phyloP scores from a whole-genome alignment of 1,140 invertebrate species.

The Philaenus spumarius region DNA sequence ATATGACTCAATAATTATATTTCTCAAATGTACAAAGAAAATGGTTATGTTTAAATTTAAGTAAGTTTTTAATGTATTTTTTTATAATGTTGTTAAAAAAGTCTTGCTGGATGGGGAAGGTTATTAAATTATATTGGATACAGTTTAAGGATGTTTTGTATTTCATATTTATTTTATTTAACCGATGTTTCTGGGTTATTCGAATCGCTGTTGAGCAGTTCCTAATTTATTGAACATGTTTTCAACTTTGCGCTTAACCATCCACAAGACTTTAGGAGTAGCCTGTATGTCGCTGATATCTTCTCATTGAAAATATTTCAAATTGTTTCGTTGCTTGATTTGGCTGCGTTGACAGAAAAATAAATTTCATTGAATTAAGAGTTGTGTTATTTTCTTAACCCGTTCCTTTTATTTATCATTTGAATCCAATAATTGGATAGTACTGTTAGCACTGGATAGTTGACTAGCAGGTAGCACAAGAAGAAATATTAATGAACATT shows the following conservation, averaged over 20 bases:
- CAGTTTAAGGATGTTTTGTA: conserved; percentile 5
- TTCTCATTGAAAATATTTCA: conserved; percentile 12
- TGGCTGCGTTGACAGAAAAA: conserved; percentile 17
- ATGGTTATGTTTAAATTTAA: conserved; percentile 15
- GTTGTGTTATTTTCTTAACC: too few species aligned
- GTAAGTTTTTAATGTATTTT: conserved; percentile 11
- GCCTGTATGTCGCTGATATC: conserved; percentile 12
- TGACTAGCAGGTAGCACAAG: too few species aligned
- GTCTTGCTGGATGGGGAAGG: conserved; percentile 7
- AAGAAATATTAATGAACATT: too few species aligned
- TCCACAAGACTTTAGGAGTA: too few species aligned
- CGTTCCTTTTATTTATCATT: too few species aligned
- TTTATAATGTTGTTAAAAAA: conserved; percentile 14
- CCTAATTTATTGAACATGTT: too few species aligned
- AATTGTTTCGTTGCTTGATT: conserved; percentile 16
- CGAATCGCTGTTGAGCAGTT: conserved; percentile 3
- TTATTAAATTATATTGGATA: conserved; percentile 7
- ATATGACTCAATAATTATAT: neutral
- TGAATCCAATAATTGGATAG: too few species aligned
- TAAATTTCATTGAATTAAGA: conserved; percentile 12
- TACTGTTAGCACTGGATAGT: too few species aligned
- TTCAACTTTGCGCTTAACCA: too few species aligned
- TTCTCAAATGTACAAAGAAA: conserved; percentile 9
- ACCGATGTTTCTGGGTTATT: conserved; percentile 7
- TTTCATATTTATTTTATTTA: conserved; percentile 10